Conservation (phyloP, 2,113 vertebrate genomes). For the Micromys minutus region DNA sequence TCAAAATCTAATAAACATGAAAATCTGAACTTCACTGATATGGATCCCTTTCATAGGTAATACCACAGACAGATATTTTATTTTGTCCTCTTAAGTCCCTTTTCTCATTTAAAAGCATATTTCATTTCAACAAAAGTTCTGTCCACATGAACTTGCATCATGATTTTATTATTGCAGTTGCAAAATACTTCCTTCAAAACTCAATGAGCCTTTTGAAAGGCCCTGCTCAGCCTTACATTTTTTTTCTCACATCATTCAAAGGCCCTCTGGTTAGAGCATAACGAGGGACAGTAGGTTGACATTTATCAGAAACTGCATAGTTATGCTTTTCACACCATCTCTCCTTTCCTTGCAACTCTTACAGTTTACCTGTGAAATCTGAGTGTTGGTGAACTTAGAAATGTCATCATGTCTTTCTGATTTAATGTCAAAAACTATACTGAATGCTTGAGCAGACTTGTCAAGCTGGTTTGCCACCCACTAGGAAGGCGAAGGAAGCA, state of each 20-base stretch:
- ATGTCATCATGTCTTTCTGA: constrained; percentile 80
- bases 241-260: constrained; percentile 62
- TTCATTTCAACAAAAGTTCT: constrained; percentile 76
- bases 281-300: constrained; percentile 68
- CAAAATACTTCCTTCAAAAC: constrained; percentile 38
- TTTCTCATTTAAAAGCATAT: constrained; percentile 54
- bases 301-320: constrained; percentile 67
- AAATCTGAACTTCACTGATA: background rate
- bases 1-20: constrained; percentile 33
- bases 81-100: background rate
- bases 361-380: constrained; percentile 82
- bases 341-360: constrained; percentile 72
- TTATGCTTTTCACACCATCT: constrained; percentile 67
- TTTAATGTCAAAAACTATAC: constrained; percentile 80
- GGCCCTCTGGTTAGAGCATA: constrained; percentile 55
- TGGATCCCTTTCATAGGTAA: background rate
- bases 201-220: constrained; percentile 35
- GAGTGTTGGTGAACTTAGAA: constrained; percentile 73
- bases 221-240: background rate
- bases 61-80: background rate
- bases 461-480: constrained; percentile 67
- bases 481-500: constrained; percentile 69
- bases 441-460: constrained; percentile 66
- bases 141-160: constrained; percentile 47
- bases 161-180: constrained; percentile 13